Evolutionary conservation across 2,113 vertebrate species (phyloP).

Genomic region (Mus pahari): DNA sequence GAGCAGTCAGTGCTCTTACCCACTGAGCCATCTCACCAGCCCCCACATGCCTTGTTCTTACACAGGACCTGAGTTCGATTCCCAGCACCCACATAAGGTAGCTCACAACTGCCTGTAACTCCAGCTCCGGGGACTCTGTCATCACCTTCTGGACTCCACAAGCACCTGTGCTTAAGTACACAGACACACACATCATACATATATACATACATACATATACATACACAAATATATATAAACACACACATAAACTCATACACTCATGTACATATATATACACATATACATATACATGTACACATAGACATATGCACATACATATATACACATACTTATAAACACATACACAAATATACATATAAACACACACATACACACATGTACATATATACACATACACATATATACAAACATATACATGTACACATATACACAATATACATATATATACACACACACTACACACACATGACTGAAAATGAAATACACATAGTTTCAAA

Average conservation of each 20-base stretch:
- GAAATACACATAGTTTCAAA: not conserved
- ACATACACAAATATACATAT: too few species aligned
- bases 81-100: not conserved
- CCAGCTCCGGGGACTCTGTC: not conserved
- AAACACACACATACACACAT: rapidly evolving
- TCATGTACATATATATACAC: rapidly evolving
- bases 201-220: rapidly evolving
- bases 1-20: too few species aligned
- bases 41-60: not conserved
- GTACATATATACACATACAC: not conserved
- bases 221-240: rapidly evolving
- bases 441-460: not conserved
- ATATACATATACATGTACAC: rapidly evolving
- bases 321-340: too few species aligned
- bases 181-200: not conserved
- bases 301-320: rapidly evolving
- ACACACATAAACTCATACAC: rapidly evolving
- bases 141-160: not conserved
- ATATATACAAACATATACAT: not conserved
- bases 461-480: not conserved
- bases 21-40: too few species aligned
- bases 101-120: not conserved
- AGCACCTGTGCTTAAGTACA: not conserved
- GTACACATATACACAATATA: not conserved
- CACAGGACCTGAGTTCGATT: not conserved